phyloP scores from a whole-genome alignment of 2,888 invertebrate genomes.

The Chouioia cunea region DNA sequence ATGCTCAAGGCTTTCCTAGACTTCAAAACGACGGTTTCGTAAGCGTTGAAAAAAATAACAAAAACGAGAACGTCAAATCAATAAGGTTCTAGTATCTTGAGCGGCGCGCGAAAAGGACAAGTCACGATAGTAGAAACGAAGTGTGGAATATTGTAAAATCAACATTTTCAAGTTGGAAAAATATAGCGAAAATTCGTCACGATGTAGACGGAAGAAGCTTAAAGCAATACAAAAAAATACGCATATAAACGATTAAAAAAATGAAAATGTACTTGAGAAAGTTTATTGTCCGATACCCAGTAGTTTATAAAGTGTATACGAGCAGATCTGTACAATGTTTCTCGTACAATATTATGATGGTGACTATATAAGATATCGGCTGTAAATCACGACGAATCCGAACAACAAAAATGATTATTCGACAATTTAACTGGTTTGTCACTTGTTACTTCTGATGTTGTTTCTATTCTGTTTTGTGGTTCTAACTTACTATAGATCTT shows the following conservation, averaged over 20 bases:
- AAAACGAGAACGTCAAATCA: no score
- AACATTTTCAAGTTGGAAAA: background rate
- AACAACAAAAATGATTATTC: constrained; percentile 42
- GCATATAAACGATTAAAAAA: constrained; percentile 16
- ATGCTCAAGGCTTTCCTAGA: constrained; percentile 25
- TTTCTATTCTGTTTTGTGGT: constrained; percentile 24
- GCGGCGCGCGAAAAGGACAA: background rate
- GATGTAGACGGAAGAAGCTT: no score
- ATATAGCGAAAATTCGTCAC: background rate
- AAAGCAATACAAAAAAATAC: constrained; percentile 8
- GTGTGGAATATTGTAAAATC: no score
- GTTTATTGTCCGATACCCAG: constrained; percentile 46
- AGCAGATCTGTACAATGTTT: constrained; percentile 41
- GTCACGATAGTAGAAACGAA: background rate
- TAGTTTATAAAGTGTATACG: constrained; percentile 44
- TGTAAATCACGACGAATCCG: constrained; percentile 32
- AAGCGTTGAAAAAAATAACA: no score
- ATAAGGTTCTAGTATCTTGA: no score
- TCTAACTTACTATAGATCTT: constrained; percentile 13
- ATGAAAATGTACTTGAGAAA: constrained; percentile 43
- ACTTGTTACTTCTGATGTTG: constrained; percentile 11
- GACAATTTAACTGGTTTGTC: background rate
- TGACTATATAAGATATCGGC: constrained; percentile 44
- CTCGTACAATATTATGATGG: constrained; percentile 36
- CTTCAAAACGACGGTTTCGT: background rate